phyloP scores from a whole-genome alignment of 2,888 invertebrate genomes.

The Ectropis crepuscularia region DNA sequence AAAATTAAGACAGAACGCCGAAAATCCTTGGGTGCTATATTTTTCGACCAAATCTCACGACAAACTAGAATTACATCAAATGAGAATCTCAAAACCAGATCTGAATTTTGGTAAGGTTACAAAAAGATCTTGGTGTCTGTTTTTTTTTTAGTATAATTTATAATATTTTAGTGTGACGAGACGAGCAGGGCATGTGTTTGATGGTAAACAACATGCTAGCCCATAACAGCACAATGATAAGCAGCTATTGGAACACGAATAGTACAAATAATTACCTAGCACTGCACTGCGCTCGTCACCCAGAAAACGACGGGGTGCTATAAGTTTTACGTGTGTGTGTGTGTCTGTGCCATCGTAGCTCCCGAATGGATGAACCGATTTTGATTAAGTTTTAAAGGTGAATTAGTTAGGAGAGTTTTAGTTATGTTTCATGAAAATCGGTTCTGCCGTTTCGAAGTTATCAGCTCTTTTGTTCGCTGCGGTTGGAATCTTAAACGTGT shows the following conservation, averaged over 20 bases:
- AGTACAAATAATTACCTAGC: no score
- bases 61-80: slow-evolving; percentile 73
- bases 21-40: slow-evolving; percentile 65
- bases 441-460: no score
- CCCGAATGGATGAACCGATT: not conserved
- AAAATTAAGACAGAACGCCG: slow-evolving; percentile 57
- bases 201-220: no score
- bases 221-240: no score
- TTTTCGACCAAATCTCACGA: slow-evolving; percentile 60
- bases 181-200: no score
- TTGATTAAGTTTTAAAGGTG: not conserved
- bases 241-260: no score
- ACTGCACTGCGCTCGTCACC: no score
- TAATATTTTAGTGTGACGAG: not conserved
- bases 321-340: not conserved
- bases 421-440: no score
- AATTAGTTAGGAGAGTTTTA: not conserved
- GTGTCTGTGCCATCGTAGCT: not conserved
- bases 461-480: no score
- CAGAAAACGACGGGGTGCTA: no score
- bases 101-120: slow-evolving; percentile 84
- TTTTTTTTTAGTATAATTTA: no score
- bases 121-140: not conserved
- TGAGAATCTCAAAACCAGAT: slow-evolving; percentile 72
- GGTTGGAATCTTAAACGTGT: no score